Evolutionary conservation across 2,888 invertebrate genomes (phyloP), one percentile per base, ranked within the genome.

Genomic region (Parelbella ahira): DNA sequence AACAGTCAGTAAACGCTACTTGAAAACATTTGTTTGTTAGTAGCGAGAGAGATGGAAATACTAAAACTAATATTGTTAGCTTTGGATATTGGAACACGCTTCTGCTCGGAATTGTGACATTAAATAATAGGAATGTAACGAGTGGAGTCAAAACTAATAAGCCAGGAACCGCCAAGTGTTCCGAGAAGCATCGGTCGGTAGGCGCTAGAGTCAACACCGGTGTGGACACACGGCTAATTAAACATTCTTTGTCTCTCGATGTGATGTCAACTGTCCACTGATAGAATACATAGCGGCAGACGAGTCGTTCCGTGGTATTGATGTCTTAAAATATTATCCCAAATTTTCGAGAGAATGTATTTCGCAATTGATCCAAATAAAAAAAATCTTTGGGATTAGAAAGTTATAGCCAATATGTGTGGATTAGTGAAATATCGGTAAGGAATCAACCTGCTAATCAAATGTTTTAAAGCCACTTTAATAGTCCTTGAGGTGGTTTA

Each of bases 171-270:
- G 32, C 13, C 30, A 37, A 32, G 13, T 44, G 42, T 42, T 43
- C 36, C 8, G 29, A 11, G 43, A 36, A 43, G 39, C 32, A 12
- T 32, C 12, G 39, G 32, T 18, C 30, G 21, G 43, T 37, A 44
- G 45, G 50, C 45, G 48, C 33, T 27, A 27, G 38, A 46, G 63
- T 58, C 55, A 59, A 58, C 62, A 59, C 74, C 70, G 71, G 51
- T 59, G 48, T 57, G 50, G 61, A 68, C 67, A 61, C 54, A 50
- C 55, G 56, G 53, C 68, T 77, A 69, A 77, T 78, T 74, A 78
- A 74, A 80, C 75, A 78, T 62, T 67, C 75, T 73, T 79, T 79
- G 77, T 78, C 70, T 72, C 52, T 50, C 49, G 56, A 58, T 33
- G 15, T 34, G 10, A 29, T 60, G 66, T 65, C 63, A 58, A 63